Conservation (phyloP, 2,888 invertebrate species). For the Andricus curvator region DNA sequence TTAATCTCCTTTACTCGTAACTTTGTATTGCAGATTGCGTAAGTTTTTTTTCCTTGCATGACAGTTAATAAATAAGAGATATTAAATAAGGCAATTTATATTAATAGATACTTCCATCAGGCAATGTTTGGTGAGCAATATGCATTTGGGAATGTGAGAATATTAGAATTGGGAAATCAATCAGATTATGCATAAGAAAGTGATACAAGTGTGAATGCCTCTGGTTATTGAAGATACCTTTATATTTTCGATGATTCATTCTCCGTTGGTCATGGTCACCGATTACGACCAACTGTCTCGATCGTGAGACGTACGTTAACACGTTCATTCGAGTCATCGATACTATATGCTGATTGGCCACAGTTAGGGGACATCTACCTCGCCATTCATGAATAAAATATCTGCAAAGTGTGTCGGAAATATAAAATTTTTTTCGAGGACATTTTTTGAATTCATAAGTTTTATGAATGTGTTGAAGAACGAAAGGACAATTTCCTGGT, state of each 20-base stretch:
- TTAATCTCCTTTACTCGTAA: conserved; percentile 8
- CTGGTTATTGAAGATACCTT: background rate
- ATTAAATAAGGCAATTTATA: conserved; percentile 3
- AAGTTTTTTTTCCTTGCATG: conserved; percentile 1
- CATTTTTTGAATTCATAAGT: no score
- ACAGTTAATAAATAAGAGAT: background rate
- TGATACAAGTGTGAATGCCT: background rate
- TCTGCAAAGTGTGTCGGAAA: background rate
- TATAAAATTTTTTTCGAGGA: no score
- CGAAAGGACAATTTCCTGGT: no score
- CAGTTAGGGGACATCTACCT: conserved; percentile 20
- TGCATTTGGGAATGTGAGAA: background rate
- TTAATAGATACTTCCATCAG: background rate
- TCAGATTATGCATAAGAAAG: background rate
- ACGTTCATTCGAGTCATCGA: conserved; percentile 51
- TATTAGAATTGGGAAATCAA: conserved; percentile 1
- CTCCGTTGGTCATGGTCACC: conserved; percentile 42
- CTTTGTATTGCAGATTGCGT: background rate
- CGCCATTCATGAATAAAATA: conserved; percentile 21
- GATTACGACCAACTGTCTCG: conserved; percentile 52
- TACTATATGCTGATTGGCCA: conserved; percentile 24
- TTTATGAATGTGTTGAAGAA: no score
- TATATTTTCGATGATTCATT: conserved; percentile 60
- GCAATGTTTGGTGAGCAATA: background rate
- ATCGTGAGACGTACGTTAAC: background rate